Evolutionary conservation across 2,797 vertebrate species (phyloP).

Genomic region (Mus minutoides): DNA sequence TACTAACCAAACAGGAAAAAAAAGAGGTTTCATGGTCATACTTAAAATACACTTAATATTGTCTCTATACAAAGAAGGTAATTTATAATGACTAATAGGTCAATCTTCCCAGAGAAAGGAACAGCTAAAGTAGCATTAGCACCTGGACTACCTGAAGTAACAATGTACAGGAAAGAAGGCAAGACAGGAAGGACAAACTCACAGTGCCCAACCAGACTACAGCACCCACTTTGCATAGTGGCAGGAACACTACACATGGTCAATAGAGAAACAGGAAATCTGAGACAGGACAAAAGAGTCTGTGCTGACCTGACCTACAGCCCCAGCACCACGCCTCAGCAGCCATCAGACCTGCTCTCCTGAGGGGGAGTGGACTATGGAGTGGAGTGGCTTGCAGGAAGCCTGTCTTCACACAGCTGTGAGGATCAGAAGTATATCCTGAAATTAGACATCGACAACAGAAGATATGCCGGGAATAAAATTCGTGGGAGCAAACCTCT

Average conservation of each 20-base stretch:
- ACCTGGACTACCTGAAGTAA: too few species aligned
- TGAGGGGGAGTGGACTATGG: background rate
- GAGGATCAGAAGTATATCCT: background rate
- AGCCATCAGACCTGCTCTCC: fast-evolving
- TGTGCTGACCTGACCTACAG: too few species aligned
- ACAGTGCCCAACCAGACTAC: fast-evolving
- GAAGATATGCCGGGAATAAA: background rate
- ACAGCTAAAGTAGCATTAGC: too few species aligned
- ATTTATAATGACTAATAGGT: background rate
- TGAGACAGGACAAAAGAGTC: background rate
- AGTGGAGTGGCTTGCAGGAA: too few species aligned
- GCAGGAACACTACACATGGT: too few species aligned
- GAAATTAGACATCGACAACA: background rate
- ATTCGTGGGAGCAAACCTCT: background rate
- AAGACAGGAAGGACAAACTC: too few species aligned
- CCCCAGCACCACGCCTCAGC: background rate
- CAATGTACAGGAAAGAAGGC: too few species aligned
- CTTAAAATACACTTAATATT: background rate
- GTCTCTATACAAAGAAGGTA: background rate
- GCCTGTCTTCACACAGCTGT: too few species aligned
- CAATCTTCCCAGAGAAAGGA: too few species aligned
- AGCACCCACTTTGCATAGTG: background rate
- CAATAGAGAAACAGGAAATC: background rate
- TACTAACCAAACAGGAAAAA: background rate
- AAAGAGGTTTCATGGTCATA: too few species aligned